phyloP scores from a whole-genome alignment of 2,113 vertebrate species.

The Cephalopholis sonnerati region DNA sequence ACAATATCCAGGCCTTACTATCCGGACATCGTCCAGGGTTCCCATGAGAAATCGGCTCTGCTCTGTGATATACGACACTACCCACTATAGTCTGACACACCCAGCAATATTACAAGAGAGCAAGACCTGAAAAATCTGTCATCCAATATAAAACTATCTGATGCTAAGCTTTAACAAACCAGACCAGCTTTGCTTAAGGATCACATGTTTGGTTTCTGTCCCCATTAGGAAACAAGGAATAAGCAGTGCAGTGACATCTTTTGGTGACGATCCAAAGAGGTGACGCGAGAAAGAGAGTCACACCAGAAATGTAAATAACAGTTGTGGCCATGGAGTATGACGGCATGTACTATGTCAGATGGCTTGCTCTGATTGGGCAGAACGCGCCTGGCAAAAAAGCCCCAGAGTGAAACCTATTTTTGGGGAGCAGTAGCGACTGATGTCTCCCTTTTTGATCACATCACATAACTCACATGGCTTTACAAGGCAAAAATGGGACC shows the following conservation, averaged over 20 bases:
- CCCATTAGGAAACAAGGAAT: neutral
- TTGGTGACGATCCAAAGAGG: slow-evolving; percentile 1
- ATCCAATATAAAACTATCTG: neutral
- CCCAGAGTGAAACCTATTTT: neutral
- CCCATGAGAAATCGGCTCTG: neutral
- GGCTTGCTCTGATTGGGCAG: neutral
- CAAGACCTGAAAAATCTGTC: neutral
- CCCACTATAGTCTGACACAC: neutral
- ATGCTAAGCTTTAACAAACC: too few relatives aligned
- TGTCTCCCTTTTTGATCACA: neutral
- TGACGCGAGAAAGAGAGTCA: slow-evolving; percentile 10
- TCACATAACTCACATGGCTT: neutral
- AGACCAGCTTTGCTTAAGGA: neutral
- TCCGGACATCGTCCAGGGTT: too few relatives aligned
- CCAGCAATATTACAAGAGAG: neutral
- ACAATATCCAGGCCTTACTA: too few relatives aligned
- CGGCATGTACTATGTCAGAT: neutral
- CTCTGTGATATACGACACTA: neutral
- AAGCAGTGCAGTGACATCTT: neutral
- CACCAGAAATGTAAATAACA: slow-evolving; percentile 15
- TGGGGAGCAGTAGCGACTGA: neutral
- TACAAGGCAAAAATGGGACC: neutral
- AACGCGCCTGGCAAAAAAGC: neutral
- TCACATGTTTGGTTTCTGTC: neutral
- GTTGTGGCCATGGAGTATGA: neutral